Evolutionary conservation across 92 coral and sea anemone species (phyloP), one percentile per base, ranked within the genome.

Genomic region (Palythoa heliodiscus): DNA sequence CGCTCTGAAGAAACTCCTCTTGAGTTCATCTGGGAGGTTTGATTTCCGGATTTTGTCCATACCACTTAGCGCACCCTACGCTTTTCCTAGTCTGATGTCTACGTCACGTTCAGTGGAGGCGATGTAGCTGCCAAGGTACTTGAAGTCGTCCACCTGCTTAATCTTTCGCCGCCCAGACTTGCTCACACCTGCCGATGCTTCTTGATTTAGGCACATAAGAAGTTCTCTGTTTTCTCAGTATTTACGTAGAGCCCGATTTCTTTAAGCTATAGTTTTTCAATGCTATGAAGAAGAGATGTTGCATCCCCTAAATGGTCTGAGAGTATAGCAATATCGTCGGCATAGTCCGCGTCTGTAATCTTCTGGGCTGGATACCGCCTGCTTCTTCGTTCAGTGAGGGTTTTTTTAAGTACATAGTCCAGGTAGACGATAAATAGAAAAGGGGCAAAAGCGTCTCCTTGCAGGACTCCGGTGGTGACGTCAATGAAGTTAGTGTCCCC

Each of bases 341-440:
- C 35, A 29, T 29, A 29, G 35, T 29, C 35, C 35, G 88, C 91
- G 68, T 88, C 88, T n/a, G 91, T 71, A 24, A 88, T 83, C 54
- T 88, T 29, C 35, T 83, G 61, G 4, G 85, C 86, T 78, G 86
- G 89, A 43, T 87, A 50, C 25, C 89, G 69, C 78, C 86, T 78
- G 57, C 70, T 78, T 48, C 64, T 86, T 20, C 22, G 58, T 86
- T 86, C 71, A 25, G 52, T 55, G 64, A 86, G 85, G 23, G 89
- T 61, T 60, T 64, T 76, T 29, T 1, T 61, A 22, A 84, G 84
- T 17, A 84, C 88, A 61, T 84, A 88, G 71, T 88, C 91, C 15
- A 83, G 83, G 66, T 67, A 57, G 84, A 88, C 74, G 40, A 83
- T 83, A 76, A 88, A 88, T 55, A 88, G 13, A 38, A 35, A 88